Percentiles rank a stretch among this genome's conserved stretches.
These are phyloP conservation scores for Ornithoptera priamus DNA, from an alignment of 2,888 invertebrate species.

Conservation along the genomic window DNA sequence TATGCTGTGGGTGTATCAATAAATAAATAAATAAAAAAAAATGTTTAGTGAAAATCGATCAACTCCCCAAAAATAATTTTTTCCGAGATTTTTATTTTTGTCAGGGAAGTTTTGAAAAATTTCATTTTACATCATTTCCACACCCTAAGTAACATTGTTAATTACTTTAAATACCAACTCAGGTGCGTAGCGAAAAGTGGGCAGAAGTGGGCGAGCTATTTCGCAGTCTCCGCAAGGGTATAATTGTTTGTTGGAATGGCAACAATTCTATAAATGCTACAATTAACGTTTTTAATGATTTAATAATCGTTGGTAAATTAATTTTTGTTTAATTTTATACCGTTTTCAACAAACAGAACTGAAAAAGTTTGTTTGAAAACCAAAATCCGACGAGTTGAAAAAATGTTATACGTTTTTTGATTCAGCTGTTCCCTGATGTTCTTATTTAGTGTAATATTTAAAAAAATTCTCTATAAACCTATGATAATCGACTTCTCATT, in stretches of 20 bases:
- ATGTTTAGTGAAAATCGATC: no score
- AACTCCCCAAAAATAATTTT: background rate
- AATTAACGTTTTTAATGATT: slow-evolving; percentile 26
- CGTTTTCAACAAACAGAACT: background rate
- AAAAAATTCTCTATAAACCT: no score
- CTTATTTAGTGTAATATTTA: no score
- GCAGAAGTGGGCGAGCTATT: slow-evolving; percentile 37
- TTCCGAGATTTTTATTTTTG: background rate
- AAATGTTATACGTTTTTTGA: no score
- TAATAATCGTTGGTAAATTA: slow-evolving; percentile 15
- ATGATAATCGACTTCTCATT: no score
- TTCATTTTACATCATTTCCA: background rate
- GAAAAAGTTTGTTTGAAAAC: background rate
- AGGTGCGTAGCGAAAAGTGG: slow-evolving; percentile 35
- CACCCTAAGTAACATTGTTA: slow-evolving; percentile 22
- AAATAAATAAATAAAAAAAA: no score
- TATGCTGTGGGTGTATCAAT: no score
- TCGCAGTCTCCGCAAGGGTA: slow-evolving; percentile 39
- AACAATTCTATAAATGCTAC: slow-evolving; percentile 36
- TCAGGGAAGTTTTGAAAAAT: background rate
- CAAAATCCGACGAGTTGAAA: background rate
- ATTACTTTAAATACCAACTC: slow-evolving; percentile 41
- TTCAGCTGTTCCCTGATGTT: no score
- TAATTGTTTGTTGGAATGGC: slow-evolving; percentile 40
- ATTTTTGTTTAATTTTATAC: slow-evolving; percentile 5